These are phyloP conservation scores for Lasioglossum lativentre DNA, from an alignment of 2,888 invertebrate species.

Conservation along the genomic window DNA sequence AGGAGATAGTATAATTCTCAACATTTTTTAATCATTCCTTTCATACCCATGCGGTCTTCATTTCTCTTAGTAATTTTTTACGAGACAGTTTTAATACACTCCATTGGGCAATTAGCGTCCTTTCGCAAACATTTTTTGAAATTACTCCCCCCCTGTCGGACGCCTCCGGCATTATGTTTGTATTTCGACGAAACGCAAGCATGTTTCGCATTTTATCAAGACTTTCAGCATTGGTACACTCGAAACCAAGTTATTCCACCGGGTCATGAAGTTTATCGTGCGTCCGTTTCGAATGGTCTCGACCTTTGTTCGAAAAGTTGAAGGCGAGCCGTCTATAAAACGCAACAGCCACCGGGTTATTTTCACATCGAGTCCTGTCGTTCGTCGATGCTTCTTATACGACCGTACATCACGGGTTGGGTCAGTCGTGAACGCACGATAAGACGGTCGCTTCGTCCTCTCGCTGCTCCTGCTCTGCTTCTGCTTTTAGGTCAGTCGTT, in stretches of 20 bases:
- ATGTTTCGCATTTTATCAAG: neutral
- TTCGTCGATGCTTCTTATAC: constrained; percentile 34
- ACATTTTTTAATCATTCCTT: neutral
- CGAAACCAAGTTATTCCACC: neutral
- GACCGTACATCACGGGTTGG: constrained; percentile 36
- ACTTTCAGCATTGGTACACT: neutral
- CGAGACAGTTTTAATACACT: no score
- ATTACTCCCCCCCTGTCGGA: neutral
- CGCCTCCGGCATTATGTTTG: neutral
- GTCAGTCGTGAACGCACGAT: constrained; percentile 37
- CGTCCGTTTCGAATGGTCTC: neutral
- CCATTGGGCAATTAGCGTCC: no score
- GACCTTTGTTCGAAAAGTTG: constrained; percentile 8
- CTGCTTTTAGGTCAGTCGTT: constrained; percentile 52
- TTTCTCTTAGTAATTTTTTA: no score
- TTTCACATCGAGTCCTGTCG: constrained; percentile 34
- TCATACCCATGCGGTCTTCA: neutral
- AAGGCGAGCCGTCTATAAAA: constrained; percentile 28
- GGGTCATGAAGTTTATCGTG: neutral
- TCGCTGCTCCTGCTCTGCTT: neutral
- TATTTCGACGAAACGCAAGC: neutral
- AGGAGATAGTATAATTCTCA: no score
- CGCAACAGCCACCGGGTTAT: constrained; percentile 21
- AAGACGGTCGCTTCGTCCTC: constrained; percentile 29
- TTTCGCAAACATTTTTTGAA: no score